Evolutionary conservation across 2,888 invertebrate genomes (phyloP).

Genomic region (Epistrophe eligans): DNA sequence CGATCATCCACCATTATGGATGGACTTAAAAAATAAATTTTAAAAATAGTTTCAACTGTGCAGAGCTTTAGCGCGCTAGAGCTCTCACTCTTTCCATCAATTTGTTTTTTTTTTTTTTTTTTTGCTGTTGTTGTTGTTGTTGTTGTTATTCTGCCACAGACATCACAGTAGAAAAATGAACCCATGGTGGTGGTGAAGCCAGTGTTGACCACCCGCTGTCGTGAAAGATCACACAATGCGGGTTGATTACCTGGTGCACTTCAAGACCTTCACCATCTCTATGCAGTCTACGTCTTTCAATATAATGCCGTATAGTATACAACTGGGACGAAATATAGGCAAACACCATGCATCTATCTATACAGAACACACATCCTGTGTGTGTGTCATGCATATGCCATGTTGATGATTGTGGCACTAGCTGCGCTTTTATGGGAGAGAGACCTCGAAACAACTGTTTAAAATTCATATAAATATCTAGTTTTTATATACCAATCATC

Average conservation of each 20-base stretch:
- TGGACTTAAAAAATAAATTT: constrained; percentile 59
- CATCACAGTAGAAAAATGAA: background rate
- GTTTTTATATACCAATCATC: constrained; percentile 74
- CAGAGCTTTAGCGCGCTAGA: background rate
- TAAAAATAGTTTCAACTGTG: constrained; percentile 50
- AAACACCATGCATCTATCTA: constrained; percentile 42
- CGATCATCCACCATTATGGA: constrained; percentile 55
- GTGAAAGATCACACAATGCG: constrained; percentile 73
- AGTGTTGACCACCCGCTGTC: constrained; percentile 75
- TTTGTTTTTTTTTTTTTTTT: background rate
- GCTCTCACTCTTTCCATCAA: constrained; percentile 17
- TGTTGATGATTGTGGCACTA: constrained; percentile 36
- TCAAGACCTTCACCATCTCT: constrained; percentile 48
- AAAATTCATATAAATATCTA: constrained; percentile 74
- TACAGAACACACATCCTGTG: constrained; percentile 65
- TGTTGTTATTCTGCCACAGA: background rate
- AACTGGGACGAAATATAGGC: constrained; percentile 62
- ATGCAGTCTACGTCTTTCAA: background rate
- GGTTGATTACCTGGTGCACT: constrained; percentile 73
- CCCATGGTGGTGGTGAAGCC: constrained; percentile 45
- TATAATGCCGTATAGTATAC: constrained; percentile 36
- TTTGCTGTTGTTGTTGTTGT: background rate
- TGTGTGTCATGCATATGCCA: constrained; percentile 53
- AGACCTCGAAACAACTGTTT: constrained; percentile 52
- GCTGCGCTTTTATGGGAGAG: background rate